Evolutionary conservation across 1,140 invertebrate genomes (phyloP), one percentile per base, ranked within the genome.

Genomic region (Drosophila dunni): DNA sequence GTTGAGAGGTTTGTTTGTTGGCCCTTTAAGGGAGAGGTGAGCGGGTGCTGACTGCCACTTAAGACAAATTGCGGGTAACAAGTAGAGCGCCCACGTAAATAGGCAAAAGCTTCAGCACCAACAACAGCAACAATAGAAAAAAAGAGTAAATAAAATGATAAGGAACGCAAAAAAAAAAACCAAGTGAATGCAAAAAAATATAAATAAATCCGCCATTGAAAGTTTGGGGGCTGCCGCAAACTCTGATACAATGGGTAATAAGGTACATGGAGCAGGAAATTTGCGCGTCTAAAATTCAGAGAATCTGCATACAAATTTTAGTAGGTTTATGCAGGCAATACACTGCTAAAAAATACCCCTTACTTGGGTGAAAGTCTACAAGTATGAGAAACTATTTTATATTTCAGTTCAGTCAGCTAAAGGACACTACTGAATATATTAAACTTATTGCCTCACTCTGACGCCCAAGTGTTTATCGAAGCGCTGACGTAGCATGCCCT

Each of bases 61-160:
- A 91, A 85, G 79, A 91, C 88, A 91, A 91, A 91, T 91, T 91
- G 89, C 88, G 89, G 81, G 78, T 75, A 79, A 78, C 80, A 82
- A 80, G 78, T 71, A 71, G 53, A 66, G 67, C 46, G 44, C 73
- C 72, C 79, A 67, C 73, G 63, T 67, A 79, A 79, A 79, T 79
- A 79, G 78, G 75, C 79, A 73, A 84, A 63, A 42, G 48, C 42
- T 56, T 36, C 51, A 45, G 5, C 53, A 20, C 33, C 38, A 38
- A 51, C 20, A 33, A 45, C 46, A 36, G 6, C 24, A 38, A 38
- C 7, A 9, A 38, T 38, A 38, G 20, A 36, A 44, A n/a, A 74
- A 51, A 50, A 65, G 64, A 70, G 13, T 20, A 51, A 44, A 45
- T 38, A 57, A 66, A 63, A 62, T 56, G 58, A 73, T 45, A 54